A percentile compares a stretch with the other conserved stretches of the same genome.
phyloP scores from a whole-genome alignment of 2,888 invertebrate species.

The Iselma pallidipennis region DNA sequence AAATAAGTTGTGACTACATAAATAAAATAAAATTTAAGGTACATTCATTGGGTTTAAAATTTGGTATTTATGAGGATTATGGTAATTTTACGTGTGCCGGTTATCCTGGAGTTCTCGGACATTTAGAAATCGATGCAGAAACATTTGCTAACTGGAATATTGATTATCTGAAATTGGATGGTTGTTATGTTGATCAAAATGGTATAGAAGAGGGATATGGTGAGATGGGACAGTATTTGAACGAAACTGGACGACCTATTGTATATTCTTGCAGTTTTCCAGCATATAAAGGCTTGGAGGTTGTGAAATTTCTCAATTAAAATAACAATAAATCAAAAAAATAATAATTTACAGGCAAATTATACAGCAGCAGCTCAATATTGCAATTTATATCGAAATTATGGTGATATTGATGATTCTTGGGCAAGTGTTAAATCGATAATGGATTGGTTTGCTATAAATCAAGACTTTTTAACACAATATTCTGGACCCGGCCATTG shows the following conservation, averaged over 20 bases:
- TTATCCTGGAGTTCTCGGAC: slow-evolving; percentile 72
- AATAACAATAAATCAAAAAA: background rate
- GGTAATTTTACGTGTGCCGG: slow-evolving; percentile 77
- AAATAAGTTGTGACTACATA: too few species aligned
- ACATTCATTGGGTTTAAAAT: slow-evolving; percentile 54
- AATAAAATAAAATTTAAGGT: slow-evolving; percentile 5
- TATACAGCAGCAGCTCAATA: slow-evolving; percentile 61
- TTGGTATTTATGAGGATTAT: slow-evolving; percentile 81
- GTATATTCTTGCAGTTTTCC: slow-evolving; percentile 87
- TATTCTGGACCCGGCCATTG: slow-evolving; percentile 72
- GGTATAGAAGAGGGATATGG: slow-evolving; percentile 64
- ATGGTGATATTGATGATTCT: slow-evolving; percentile 69
- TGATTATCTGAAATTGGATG: slow-evolving; percentile 82
- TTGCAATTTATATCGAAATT: slow-evolving; percentile 74
- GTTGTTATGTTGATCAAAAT: slow-evolving; percentile 65
- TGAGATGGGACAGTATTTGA: slow-evolving; percentile 69
- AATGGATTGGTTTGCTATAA: slow-evolving; percentile 66
- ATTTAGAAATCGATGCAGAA: slow-evolving; percentile 69
- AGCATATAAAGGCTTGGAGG: slow-evolving; percentile 68
- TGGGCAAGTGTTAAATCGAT: slow-evolving; percentile 65
- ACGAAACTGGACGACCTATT: slow-evolving; percentile 75
- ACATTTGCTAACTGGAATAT: slow-evolving; percentile 79
- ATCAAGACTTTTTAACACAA: slow-evolving; percentile 63
- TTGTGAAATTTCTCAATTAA: background rate
- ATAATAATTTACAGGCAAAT: slow-evolving; percentile 57